These are phyloP conservation scores for Carlito syrichta DNA, from an alignment of 2,113 vertebrate species.

Conservation along the genomic window DNA sequence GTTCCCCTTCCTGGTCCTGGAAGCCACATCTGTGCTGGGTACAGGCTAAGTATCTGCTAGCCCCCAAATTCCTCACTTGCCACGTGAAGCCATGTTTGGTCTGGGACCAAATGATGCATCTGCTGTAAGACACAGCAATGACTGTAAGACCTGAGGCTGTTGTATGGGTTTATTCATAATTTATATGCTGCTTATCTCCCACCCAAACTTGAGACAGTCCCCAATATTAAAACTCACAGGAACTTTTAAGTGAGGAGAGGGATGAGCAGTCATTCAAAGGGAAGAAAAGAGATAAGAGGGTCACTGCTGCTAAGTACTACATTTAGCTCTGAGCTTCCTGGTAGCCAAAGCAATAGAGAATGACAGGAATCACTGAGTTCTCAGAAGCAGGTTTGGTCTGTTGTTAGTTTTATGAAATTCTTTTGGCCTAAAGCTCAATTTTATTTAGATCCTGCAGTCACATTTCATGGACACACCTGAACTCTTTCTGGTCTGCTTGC, in stretches of 20 bases:
- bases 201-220: background rate
- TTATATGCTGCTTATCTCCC: background rate
- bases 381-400: background rate
- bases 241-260: background rate
- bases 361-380: background rate
- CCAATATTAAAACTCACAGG: background rate
- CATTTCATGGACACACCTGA: background rate
- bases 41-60: slow-evolving; percentile 59
- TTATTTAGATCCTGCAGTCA: background rate
- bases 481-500: background rate
- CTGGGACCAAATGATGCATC: background rate
- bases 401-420: slow-evolving; percentile 38
- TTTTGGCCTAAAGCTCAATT: slow-evolving; percentile 2
- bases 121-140: background rate
- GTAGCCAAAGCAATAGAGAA: slow-evolving; percentile 26
- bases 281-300: background rate
- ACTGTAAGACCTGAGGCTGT: background rate
- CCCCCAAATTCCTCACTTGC: background rate
- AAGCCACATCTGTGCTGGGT: slow-evolving; percentile 54
- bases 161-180: background rate
- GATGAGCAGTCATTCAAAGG: background rate
- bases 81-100: background rate
- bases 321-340: slow-evolving; percentile 33
- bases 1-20: slow-evolving; percentile 58
- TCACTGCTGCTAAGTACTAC: background rate